These are phyloP conservation scores for Poecilia picta DNA, from an alignment of 2,797 vertebrate genomes.

Conservation along the genomic window DNA sequence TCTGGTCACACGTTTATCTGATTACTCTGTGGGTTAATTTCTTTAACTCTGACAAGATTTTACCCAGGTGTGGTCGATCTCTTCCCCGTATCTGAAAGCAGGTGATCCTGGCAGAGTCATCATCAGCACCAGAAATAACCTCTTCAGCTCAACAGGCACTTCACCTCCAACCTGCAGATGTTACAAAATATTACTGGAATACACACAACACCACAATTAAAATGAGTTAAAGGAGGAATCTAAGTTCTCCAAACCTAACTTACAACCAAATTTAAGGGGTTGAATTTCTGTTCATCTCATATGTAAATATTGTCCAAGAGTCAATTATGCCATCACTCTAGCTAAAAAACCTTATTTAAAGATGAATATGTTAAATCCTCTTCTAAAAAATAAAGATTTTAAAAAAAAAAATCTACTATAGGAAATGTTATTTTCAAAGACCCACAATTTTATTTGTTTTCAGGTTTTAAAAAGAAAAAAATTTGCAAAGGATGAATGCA, in stretches of 20 bases:
- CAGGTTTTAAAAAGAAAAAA: neutral
- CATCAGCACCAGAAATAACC: conserved; percentile 75
- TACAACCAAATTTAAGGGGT: neutral
- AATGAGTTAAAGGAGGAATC: neutral
- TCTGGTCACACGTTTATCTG: neutral
- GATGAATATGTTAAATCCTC: neutral
- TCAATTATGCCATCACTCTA: neutral
- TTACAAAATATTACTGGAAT: neutral
- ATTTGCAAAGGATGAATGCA: neutral
- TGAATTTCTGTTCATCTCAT: neutral
- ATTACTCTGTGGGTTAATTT: neutral
- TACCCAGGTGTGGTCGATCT: conserved; percentile 65
- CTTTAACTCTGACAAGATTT: neutral
- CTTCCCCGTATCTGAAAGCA: conserved; percentile 66
- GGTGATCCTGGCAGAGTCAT: conserved; percentile 85
- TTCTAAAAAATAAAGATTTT: neutral
- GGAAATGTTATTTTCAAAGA: neutral
- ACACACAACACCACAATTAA: neutral
- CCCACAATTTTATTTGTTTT: neutral
- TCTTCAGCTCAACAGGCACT: conserved; percentile 60
- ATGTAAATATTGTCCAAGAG: neutral
- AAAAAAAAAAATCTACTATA: neutral
- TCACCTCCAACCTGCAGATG: conserved; percentile 70
- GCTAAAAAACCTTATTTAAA: neutral
- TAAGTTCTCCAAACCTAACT: neutral